These are phyloP conservation scores for Thermophis baileyi DNA, from an alignment of 2,113 vertebrate genomes.

Conservation along the genomic window DNA sequence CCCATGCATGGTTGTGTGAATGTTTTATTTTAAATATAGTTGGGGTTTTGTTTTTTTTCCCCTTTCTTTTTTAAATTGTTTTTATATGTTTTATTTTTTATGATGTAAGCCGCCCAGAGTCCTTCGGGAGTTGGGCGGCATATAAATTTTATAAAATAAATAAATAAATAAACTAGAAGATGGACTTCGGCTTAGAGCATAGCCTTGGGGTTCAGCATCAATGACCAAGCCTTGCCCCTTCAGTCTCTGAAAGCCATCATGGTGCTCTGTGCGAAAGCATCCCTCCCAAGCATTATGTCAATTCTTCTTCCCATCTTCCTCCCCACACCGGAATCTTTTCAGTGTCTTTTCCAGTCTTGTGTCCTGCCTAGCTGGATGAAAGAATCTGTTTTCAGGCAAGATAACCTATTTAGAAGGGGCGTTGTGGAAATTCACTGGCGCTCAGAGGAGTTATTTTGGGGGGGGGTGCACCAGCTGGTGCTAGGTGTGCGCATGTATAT, in stretches of 20 bases:
- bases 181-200: neutral
- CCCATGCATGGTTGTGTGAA: no score
- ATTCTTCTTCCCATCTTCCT: neutral
- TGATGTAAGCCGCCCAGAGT: no score
- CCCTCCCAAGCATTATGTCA: neutral
- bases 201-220: neutral
- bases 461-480: constrained; percentile 9
- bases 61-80: no score
- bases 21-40: no score
- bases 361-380: neutral
- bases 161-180: no score
- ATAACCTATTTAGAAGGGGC: neutral
- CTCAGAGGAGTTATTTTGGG: constrained; percentile 11
- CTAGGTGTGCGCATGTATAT: neutral
- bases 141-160: no score
- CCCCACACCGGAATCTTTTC: neutral
- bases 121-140: no score
- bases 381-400: neutral
- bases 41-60: no score
- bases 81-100: no score
- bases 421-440: neutral
- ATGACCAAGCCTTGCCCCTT: neutral
- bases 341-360: neutral
- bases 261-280: neutral
- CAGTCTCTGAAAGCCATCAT: neutral